These are phyloP conservation scores for Conus betulinus DNA, from an alignment of 1,140 invertebrate genomes.

Conservation along the genomic window DNA sequence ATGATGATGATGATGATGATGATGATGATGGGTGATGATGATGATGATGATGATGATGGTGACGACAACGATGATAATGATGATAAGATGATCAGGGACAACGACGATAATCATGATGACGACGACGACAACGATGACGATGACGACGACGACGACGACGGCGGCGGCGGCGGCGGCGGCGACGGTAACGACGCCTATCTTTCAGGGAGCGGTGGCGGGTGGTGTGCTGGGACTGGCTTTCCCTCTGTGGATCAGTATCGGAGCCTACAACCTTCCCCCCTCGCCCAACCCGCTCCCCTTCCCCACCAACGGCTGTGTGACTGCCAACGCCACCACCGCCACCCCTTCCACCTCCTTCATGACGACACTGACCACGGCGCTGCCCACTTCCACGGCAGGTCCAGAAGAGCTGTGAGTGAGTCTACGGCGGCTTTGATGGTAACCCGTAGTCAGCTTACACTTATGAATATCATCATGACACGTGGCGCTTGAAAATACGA, in stretches of 20 bases:
- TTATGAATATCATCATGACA: too few relatives aligned
- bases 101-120: too few relatives aligned
- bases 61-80: too few relatives aligned
- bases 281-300: conserved; percentile 8
- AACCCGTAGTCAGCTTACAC: too few relatives aligned
- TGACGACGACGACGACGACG: not conserved
- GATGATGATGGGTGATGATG: too few relatives aligned
- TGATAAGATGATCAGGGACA: too few relatives aligned
- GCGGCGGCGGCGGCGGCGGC: not conserved
- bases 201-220: conserved; percentile 84
- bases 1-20: too few relatives aligned
- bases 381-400: not conserved
- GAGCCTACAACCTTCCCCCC: conserved; percentile 27
- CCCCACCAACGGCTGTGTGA: conserved; percentile 25
- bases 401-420: conserved; percentile 22
- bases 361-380: not conserved
- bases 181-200: not conserved
- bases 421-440: conserved; percentile 67
- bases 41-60: too few relatives aligned
- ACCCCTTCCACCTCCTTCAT: conserved; percentile 28
- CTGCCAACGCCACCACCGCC: not conserved
- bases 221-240: conserved; percentile 83
- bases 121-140: too few relatives aligned
- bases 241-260: conserved; percentile 87
- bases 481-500: too few relatives aligned